These are phyloP conservation scores for Pagrus major DNA, from an alignment of 2,113 vertebrate genomes.

Conservation along the genomic window DNA sequence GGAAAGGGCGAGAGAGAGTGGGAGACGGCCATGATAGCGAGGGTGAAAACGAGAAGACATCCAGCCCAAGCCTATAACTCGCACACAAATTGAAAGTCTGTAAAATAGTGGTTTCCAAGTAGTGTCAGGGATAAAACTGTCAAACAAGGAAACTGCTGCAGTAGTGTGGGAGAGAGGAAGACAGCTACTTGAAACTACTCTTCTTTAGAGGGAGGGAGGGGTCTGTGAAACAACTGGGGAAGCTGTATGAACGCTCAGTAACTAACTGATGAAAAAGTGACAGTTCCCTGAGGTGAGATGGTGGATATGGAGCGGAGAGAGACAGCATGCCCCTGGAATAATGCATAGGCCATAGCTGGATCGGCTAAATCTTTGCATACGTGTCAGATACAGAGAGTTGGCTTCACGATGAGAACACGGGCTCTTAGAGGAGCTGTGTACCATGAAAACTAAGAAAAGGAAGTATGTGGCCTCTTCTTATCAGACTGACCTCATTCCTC, in stretches of 20 bases:
- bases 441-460: slow-evolving; percentile 28
- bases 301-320: slow-evolving; percentile 66
- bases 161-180: slow-evolving; percentile 65
- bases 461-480: slow-evolving; percentile 36
- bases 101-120: slow-evolving; percentile 72
- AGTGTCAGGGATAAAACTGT: slow-evolving; percentile 77
- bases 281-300: slow-evolving; percentile 74
- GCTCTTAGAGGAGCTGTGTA: slow-evolving; percentile 40
- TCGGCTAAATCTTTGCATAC: slow-evolving; percentile 55
- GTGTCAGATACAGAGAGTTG: slow-evolving; percentile 53
- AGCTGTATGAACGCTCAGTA: slow-evolving; percentile 66
- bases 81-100: slow-evolving; percentile 53
- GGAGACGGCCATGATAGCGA: slow-evolving; percentile 18
- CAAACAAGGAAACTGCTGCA: slow-evolving; percentile 70
- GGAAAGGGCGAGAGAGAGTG: slow-evolving; percentile 32
- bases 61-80: slow-evolving; percentile 33
- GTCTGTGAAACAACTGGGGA: slow-evolving; percentile 47
- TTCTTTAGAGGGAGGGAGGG: slow-evolving; percentile 48
- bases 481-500: slow-evolving; percentile 52
- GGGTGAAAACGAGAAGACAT: slow-evolving; percentile 17
- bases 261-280: slow-evolving; percentile 75
- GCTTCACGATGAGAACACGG: slow-evolving; percentile 28
- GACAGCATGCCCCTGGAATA: slow-evolving; percentile 65
- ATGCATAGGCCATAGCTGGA: slow-evolving; percentile 58
- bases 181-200: slow-evolving; percentile 69